phyloP scores from a whole-genome alignment of 2,113 vertebrate genomes.

The Lagopus muta region DNA sequence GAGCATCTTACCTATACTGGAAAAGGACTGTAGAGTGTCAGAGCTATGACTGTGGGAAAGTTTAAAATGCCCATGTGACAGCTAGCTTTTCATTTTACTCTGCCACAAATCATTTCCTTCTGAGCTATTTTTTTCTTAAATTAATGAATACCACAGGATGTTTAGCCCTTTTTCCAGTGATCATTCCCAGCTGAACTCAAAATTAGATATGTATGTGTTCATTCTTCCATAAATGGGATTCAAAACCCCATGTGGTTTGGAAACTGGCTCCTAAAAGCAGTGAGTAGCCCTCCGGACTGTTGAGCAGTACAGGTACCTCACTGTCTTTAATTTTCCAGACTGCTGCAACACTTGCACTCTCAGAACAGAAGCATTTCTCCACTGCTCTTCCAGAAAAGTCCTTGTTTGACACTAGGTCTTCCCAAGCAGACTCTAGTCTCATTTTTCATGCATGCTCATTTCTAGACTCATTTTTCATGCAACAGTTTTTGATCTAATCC shows the following conservation, averaged over 20 bases:
- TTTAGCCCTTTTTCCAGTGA: neutral
- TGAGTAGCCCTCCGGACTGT: neutral
- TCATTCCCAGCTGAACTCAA: slow-evolving; percentile 24
- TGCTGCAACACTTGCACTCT: neutral
- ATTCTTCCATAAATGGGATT: neutral
- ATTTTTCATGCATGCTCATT: neutral
- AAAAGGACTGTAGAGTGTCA: neutral
- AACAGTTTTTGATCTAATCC: neutral
- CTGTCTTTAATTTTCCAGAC: neutral
- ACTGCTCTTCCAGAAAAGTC: neutral
- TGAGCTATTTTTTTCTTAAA: neutral
- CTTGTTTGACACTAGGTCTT: neutral
- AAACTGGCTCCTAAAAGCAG: slow-evolving; percentile 3
- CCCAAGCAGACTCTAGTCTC: neutral
- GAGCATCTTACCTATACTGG: neutral
- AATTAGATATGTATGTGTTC: neutral
- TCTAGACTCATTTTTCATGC: neutral
- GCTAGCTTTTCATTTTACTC: slow-evolving; percentile 17
- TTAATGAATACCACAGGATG: slow-evolving; percentile 16
- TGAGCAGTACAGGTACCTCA: neutral
- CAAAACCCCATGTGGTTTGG: neutral
- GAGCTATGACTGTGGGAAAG: neutral
- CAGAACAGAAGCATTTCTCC: neutral
- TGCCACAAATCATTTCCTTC: slow-evolving; percentile 44
- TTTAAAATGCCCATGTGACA: neutral